Evolutionary conservation across 2,888 invertebrate genomes (phyloP), one percentile per base, ranked within the genome.

Genomic region (Perizoma flavofasciatum): DNA sequence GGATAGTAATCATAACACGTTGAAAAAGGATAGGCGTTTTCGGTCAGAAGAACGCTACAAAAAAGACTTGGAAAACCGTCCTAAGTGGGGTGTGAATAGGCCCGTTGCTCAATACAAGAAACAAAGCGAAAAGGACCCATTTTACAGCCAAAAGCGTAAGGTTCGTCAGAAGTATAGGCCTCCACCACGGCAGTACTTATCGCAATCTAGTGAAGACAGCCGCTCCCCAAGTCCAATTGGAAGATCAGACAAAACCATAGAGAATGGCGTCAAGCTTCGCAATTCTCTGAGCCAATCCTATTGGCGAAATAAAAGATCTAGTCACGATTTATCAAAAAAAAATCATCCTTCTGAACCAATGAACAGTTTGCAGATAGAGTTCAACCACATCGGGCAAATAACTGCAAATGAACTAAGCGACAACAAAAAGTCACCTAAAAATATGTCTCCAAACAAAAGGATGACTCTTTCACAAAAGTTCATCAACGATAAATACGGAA

Each of bases 41-140:
- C 85, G 93, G 56, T 92, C 93, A 6, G 93, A 93, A 66, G 93
- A 93, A 72, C 83, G 93, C 59, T 90, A 81, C 59, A 92, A 93
- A 79, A 93, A 94, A 83, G 89, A 91, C 73, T 87, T 94, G 72
- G 94, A 94, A 77, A 94, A 94, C 81, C 92, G 96, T 59, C 95
- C 95, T 8, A 94, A 96, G 85, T 95, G 96, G 96, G 94, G 95
- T 45, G 96, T 94, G 2, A 96, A 95, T 72, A 92, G 95, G 67
- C 97, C 97, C 5, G 95, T 95, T 33, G 96, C 96, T 7, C 95
- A 96, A 73, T 97, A 97, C 78, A 93, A 97, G 61, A 97, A 97
- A 77, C 97, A 97, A 85, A 97, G 97, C 76, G 97, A 97, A 81
- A 96, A 97, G 75, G 97, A 97, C 89, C 96, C 96, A 0, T 95